These are phyloP conservation scores for Orthochromis malagaraziensis DNA, from an alignment of 2,113 vertebrate species.

Conservation along the genomic window DNA sequence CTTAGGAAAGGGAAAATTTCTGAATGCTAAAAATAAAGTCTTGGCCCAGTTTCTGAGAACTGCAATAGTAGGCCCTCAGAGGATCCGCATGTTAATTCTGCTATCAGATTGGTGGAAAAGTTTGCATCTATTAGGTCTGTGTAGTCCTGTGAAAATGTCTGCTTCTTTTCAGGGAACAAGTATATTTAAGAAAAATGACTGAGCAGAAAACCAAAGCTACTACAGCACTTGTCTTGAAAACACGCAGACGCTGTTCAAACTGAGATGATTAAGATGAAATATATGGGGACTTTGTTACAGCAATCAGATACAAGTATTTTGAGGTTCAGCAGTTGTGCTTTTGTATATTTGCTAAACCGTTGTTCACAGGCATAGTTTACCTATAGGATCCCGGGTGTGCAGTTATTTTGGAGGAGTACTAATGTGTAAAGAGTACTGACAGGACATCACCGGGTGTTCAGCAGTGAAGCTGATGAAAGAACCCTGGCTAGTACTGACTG, in stretches of 20 bases:
- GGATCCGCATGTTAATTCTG: background rate
- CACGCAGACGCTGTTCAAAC: background rate
- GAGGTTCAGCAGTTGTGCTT: background rate
- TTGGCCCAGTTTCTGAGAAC: conserved; percentile 29
- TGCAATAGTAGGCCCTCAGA: background rate
- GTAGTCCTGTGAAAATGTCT: background rate
- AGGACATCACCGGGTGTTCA: background rate
- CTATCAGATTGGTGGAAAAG: background rate
- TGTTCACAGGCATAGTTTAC: background rate
- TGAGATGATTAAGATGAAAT: background rate
- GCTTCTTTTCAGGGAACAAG: background rate
- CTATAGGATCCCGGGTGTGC: background rate
- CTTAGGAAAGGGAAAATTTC: conserved; percentile 6
- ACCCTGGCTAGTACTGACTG: background rate
- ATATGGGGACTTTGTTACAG: background rate
- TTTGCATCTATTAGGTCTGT: background rate
- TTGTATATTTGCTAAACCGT: background rate
- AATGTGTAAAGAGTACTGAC: background rate
- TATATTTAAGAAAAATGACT: background rate
- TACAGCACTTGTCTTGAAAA: background rate
- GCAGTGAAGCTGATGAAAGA: background rate
- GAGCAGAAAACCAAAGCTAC: background rate
- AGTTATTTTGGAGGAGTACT: background rate
- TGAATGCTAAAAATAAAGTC: conserved; percentile 10
- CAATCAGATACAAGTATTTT: background rate